Conservation (phyloP, 2,113 vertebrate genomes). For the Hassar affinis region DNA sequence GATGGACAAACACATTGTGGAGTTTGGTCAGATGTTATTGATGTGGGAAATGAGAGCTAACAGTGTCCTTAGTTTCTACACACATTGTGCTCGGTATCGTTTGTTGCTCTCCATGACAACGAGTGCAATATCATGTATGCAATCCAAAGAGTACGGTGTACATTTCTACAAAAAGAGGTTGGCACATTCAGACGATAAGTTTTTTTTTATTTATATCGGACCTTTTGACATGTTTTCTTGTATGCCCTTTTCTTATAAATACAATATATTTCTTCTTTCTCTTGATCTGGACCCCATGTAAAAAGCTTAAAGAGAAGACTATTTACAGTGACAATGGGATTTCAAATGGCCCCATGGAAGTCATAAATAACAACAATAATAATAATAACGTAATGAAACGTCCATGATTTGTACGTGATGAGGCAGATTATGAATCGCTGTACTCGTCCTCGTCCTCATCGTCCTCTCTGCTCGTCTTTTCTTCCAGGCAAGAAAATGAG, state of each 20-base stretch:
- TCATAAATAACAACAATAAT: constrained; percentile 75
- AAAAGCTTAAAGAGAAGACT: constrained; percentile 72
- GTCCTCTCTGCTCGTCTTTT: constrained; percentile 37
- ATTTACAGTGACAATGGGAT: constrained; percentile 71
- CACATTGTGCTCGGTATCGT: constrained; percentile 76
- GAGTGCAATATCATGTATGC: constrained; percentile 76
- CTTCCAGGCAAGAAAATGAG: constrained; percentile 19
- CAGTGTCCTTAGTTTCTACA: constrained; percentile 50
- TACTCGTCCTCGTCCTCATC: constrained; percentile 25
- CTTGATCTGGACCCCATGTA: constrained; percentile 69
- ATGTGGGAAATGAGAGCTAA: constrained; percentile 27
- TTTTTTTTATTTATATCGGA: constrained; percentile 63
- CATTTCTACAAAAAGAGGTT: constrained; percentile 69
- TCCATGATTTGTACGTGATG: constrained; percentile 61
- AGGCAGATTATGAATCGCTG: constrained; percentile 48
- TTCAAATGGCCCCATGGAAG: constrained; percentile 54
- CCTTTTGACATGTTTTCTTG: constrained; percentile 54
- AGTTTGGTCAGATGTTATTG: constrained; percentile 49
- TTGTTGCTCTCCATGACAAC: constrained; percentile 72
- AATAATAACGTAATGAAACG: constrained; percentile 54
- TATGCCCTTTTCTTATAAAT: constrained; percentile 75
- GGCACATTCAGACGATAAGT: constrained; percentile 80
- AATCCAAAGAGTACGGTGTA: constrained; percentile 65
- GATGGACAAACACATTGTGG: constrained; percentile 55
- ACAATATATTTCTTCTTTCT: constrained; percentile 76